Percentiles rank a stretch among this genome's conserved stretches.
These are phyloP conservation scores for Ceratoteleas bidentatus DNA, from an alignment of 1,140 invertebrate genomes.

Conservation along the genomic window DNA sequence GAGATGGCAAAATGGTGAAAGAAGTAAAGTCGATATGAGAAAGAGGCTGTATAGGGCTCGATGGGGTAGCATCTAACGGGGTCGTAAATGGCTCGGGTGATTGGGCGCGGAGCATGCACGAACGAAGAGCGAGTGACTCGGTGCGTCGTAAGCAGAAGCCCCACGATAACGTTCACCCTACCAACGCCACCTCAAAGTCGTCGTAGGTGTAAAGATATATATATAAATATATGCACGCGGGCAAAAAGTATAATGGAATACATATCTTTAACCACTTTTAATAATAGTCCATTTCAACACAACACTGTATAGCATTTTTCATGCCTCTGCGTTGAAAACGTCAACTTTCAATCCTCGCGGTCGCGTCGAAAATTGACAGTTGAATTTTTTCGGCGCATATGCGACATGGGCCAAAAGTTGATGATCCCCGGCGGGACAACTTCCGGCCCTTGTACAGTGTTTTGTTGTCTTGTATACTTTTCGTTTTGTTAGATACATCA, in stretches of 20 bases:
- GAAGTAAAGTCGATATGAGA: slow-evolving; percentile 57
- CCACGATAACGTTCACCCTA: slow-evolving; percentile 58
- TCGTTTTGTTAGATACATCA: no score
- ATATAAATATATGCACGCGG: slow-evolving; percentile 22
- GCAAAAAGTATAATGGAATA: slow-evolving; percentile 3
- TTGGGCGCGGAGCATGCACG: slow-evolving; percentile 59
- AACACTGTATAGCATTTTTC: no score
- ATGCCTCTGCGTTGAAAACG: no score
- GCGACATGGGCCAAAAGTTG: no score
- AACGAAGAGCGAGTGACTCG: slow-evolving; percentile 58
- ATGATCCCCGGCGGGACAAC: no score
- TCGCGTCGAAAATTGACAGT: no score
- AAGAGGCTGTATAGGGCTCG: slow-evolving; percentile 50
- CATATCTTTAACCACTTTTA: no score
- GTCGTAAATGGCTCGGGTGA: slow-evolving; percentile 72
- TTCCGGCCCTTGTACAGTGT: no score
- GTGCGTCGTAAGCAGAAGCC: slow-evolving; percentile 72
- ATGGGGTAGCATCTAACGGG: slow-evolving; percentile 70
- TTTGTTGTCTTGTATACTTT: no score
- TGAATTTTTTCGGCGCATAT: no score
- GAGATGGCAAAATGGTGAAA: slow-evolving; percentile 58
- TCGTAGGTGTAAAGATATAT: slow-evolving; percentile 23
- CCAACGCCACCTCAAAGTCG: slow-evolving; percentile 27
- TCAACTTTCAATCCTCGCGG: no score
- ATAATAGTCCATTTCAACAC: no score